Base-by-base conservation (phyloP, 2,888 invertebrate genomes). In the Caenorhabditis sp. region DNA sequence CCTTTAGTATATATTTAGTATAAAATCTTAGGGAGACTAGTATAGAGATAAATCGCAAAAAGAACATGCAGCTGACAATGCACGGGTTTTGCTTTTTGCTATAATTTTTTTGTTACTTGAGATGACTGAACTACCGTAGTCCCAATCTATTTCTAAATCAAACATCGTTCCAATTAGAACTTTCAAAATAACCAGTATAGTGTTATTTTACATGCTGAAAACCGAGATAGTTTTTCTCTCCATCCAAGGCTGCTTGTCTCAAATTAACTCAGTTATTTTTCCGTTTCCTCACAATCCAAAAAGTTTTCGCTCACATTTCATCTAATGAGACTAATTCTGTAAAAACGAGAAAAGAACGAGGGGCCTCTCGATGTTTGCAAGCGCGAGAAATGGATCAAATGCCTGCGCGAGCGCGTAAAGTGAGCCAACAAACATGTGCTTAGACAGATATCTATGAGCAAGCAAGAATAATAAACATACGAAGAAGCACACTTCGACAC, bases 321-420 rank as follows among this genome's bases (percentile, higher is more conserved):
- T 14, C 43, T 73, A 70, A 73, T 73, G 77, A 77, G 67, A 25
- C 77, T 68, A 67, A 72, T 76, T 65, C 43, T 14, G 43, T 43
- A 14, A 17, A 43, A 17, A 43, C 12, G 43, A 43, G 17, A 14
- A 17, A 14, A 43, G 63, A 59, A 53, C 27, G 60, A 52, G 52
- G 23, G 52, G n/a, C n/a, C n/a, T n/a, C 21, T 21, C 21, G 8
- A n/a, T 52, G 52, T 31, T 31, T 52, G 17, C 52, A 52, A 21
- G 4, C n/a, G n/a, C 26, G 43, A 53, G 58, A 56, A 52, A 62
- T 25, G 70, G 66, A 70, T 70, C 70, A 66, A 70, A 70, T 70
- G 66, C 70, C 54, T 27, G 53, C 60, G 59, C 43, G 43, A 10
- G 12, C 43, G 64, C 56, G 69, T 58, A 58, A 64, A 52, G 57